phyloP scores from a whole-genome alignment of 1,140 invertebrate genomes.

The Plutomurus gul region DNA sequence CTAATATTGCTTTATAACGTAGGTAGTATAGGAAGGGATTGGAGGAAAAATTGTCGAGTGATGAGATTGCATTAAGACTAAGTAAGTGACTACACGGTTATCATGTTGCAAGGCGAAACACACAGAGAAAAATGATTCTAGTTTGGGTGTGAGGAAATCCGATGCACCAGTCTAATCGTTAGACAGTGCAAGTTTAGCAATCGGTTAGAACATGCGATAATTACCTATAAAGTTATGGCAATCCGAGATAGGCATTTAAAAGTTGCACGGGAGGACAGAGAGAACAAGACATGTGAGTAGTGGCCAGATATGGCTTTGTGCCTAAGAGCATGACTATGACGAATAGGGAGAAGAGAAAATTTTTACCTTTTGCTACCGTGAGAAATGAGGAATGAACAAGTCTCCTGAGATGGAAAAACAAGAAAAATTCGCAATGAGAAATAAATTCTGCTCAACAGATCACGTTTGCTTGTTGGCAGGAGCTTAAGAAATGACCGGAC shows the following conservation, averaged over 20 bases:
- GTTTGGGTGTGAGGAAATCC: too few species aligned
- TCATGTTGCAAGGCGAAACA: too few species aligned
- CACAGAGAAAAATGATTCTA: too few species aligned
- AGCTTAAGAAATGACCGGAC: background rate
- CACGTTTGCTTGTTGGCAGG: background rate
- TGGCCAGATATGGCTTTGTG: background rate
- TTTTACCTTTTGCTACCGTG: slow-evolving; percentile 25
- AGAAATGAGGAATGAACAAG: slow-evolving; percentile 25
- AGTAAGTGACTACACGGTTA: too few species aligned
- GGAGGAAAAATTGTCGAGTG: too few species aligned
- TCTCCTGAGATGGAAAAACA: slow-evolving; percentile 23
- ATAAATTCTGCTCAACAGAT: slow-evolving; percentile 20
- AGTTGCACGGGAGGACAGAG: too few species aligned
- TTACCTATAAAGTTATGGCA: background rate
- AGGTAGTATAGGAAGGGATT: too few species aligned
- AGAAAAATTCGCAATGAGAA: slow-evolving; percentile 27
- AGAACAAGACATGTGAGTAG: background rate
- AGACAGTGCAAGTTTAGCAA: too few species aligned
- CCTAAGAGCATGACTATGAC: background rate
- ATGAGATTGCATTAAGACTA: too few species aligned
- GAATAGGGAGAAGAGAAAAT: slow-evolving; percentile 14
- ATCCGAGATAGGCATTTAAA: background rate
- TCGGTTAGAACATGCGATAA: too few species aligned
- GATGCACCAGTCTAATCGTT: too few species aligned
- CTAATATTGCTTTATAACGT: too few species aligned